These are phyloP conservation scores for Scyliorhinus canicula DNA, from an alignment of 2,797 vertebrate genomes.

Conservation along the genomic window DNA sequence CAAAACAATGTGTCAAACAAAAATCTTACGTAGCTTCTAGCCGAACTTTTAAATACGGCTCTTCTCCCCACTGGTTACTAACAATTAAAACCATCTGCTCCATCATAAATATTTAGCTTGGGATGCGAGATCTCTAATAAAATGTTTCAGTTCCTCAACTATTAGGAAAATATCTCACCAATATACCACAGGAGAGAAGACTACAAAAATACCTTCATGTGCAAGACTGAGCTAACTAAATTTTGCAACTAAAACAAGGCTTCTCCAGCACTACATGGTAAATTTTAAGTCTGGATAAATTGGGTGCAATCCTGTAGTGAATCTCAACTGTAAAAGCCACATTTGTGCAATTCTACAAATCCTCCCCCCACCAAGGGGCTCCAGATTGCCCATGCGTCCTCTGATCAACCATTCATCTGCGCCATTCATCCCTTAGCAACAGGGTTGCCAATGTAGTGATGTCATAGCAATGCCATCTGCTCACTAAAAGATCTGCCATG, in stretches of 20 bases:
- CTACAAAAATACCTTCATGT: not conserved
- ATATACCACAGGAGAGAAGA: not conserved
- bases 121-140: not conserved
- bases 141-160: not conserved
- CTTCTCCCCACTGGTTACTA: not conserved
- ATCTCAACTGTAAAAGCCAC: not conserved
- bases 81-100: too few relatives aligned
- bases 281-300: not conserved
- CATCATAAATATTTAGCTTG: not conserved
- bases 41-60: not conserved
- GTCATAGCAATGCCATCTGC: not conserved
- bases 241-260: not conserved
- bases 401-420: not conserved
- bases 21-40: not conserved
- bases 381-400: not conserved
- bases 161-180: not conserved
- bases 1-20: not conserved
- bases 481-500: not conserved
- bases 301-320: not conserved
- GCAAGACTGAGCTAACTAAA: not conserved
- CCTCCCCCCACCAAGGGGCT: not conserved
- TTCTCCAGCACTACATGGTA: not conserved
- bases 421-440: not conserved
- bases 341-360: not conserved
- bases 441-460: not conserved